phyloP scores from a whole-genome alignment of 2,888 invertebrate species.

The Salpingus planirostris region DNA sequence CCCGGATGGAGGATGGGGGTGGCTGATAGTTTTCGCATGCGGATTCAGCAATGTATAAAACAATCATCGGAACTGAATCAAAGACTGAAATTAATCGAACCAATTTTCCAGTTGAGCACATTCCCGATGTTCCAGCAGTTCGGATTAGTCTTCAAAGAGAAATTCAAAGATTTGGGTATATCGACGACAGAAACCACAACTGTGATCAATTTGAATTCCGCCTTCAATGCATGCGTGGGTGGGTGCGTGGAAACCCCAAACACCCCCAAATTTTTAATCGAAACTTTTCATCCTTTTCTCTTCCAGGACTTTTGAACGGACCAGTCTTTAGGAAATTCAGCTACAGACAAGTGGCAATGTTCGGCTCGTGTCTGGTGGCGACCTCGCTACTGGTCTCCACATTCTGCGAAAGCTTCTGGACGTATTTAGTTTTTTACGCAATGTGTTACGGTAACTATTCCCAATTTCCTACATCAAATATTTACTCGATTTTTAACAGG shows the following conservation, averaged over 20 bases:
- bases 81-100: conserved; percentile 3
- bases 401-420: conserved; percentile 53
- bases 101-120: conserved; percentile 54
- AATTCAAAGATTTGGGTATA: conserved; percentile 51
- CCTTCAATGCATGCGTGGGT: conserved; percentile 63
- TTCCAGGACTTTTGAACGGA: conserved; percentile 60
- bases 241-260: conserved; percentile 26
- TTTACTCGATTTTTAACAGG: no score
- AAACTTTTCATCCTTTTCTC: conserved; percentile 1
- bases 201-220: conserved; percentile 62
- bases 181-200: conserved; percentile 59
- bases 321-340: conserved; percentile 59
- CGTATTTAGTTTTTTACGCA: conserved; percentile 56
- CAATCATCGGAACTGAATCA: not conserved
- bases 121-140: conserved; percentile 64
- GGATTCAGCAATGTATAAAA: conserved; percentile 58
- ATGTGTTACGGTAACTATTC: conserved; percentile 53
- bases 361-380: conserved; percentile 52
- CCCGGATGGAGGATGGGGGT: conserved; percentile 73
- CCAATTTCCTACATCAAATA: not conserved
- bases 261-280: conserved; percentile 1
- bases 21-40: conserved; percentile 63
- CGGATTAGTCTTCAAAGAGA: conserved; percentile 60
- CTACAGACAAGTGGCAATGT: conserved; percentile 57
- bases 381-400: conserved; percentile 52